Conservation (phyloP, 2,888 invertebrate genomes). For the Acanthoscelides obtectus region DNA sequence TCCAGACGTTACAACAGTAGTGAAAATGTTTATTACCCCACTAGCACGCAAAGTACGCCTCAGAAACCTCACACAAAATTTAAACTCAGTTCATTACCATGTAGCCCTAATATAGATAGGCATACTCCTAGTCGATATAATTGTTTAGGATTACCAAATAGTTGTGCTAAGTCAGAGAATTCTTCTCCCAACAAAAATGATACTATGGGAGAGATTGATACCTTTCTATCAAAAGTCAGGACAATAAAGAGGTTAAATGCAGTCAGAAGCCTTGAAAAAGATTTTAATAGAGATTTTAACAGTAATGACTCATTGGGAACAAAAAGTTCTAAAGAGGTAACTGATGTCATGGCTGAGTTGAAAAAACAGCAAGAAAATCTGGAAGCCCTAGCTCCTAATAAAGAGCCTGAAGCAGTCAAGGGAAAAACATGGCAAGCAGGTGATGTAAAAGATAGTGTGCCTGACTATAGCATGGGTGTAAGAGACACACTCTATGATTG, state of each 20-base stretch:
- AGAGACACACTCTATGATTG: slow-evolving; percentile 30
- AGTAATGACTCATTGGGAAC: neutral
- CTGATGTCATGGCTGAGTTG: neutral
- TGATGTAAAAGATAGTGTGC: slow-evolving; percentile 41
- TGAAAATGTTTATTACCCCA: slow-evolving; percentile 35
- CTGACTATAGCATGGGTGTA: slow-evolving; percentile 41
- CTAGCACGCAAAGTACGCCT: slow-evolving; percentile 38
- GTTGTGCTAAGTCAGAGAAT: neutral
- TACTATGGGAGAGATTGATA: slow-evolving; percentile 38
- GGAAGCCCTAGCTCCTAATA: slow-evolving; percentile 20
- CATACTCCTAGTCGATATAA: slow-evolving; percentile 19
- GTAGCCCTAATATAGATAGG: slow-evolving; percentile 34
- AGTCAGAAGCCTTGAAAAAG: slow-evolving; percentile 32
- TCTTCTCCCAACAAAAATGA: slow-evolving; percentile 15
- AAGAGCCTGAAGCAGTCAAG: slow-evolving; percentile 18
- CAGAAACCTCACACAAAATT: slow-evolving; percentile 40
- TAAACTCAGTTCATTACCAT: slow-evolving; percentile 38
- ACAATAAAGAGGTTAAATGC: slow-evolving; percentile 34
- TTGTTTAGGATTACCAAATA: slow-evolving; percentile 4
- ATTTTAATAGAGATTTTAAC: slow-evolving; percentile 21
- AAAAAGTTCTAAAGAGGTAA: neutral
- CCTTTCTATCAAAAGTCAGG: slow-evolving; percentile 41
- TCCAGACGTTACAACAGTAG: slow-evolving; percentile 28
- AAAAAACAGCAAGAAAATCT: neutral
- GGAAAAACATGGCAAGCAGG: slow-evolving; percentile 34